phyloP scores from a whole-genome alignment of 1,140 invertebrate species.

The Cherax quadricarinatus region DNA sequence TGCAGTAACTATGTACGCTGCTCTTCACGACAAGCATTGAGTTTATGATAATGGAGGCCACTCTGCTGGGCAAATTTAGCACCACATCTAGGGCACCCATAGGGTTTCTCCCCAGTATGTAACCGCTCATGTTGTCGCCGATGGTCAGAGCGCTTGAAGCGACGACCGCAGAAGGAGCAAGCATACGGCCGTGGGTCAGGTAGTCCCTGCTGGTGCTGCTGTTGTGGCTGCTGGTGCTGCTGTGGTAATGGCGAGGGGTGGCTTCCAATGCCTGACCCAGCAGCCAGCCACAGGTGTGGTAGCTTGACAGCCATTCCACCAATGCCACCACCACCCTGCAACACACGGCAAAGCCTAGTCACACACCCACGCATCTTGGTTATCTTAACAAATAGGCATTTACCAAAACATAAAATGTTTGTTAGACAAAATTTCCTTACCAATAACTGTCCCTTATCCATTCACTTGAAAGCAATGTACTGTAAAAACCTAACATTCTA shows the following conservation, averaged over 20 bases:
- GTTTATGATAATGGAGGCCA: slow-evolving; percentile 79
- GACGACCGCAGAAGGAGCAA: slow-evolving; percentile 77
- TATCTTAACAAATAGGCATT: slow-evolving; percentile 20
- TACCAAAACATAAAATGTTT: slow-evolving; percentile 3
- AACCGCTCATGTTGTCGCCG: slow-evolving; percentile 76
- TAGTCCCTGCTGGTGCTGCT: slow-evolving; percentile 48
- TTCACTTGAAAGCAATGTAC: neutral
- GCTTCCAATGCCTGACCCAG: slow-evolving; percentile 34
- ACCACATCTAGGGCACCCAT: slow-evolving; percentile 77
- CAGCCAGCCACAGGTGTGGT: slow-evolving; percentile 56
- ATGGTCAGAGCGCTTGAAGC: slow-evolving; percentile 75
- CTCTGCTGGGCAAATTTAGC: slow-evolving; percentile 79
- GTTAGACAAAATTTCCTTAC: neutral
- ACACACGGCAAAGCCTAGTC: slow-evolving; percentile 65
- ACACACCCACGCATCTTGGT: slow-evolving; percentile 49
- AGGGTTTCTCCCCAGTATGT: slow-evolving; percentile 78
- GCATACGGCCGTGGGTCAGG: slow-evolving; percentile 75
- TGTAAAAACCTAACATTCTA: neutral
- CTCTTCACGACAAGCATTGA: slow-evolving; percentile 64
- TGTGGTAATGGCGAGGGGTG: slow-evolving; percentile 43
- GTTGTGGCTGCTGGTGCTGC: slow-evolving; percentile 45
- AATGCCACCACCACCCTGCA: slow-evolving; percentile 62
- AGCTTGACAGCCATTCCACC: slow-evolving; percentile 56
- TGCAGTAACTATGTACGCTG: slow-evolving; percentile 40
- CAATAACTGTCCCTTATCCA: neutral